These are phyloP conservation scores for Tachysurus fulvidraco DNA, from an alignment of 2,113 vertebrate species.

Conservation along the genomic window DNA sequence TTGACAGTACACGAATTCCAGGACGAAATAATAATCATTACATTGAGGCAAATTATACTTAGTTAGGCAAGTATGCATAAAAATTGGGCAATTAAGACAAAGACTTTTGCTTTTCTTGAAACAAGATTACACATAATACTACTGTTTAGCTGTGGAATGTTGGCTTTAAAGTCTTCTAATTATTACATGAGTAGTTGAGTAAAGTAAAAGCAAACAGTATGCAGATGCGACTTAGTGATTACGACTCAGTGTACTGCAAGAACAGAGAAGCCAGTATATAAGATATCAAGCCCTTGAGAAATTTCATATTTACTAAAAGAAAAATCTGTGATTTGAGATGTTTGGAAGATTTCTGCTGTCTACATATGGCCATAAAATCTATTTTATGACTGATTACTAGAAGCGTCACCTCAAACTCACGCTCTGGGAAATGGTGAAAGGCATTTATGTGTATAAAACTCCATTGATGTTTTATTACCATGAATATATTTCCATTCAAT, in stretches of 20 bases:
- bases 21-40: constrained; percentile 61
- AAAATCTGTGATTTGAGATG: constrained; percentile 12
- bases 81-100: constrained; percentile 59
- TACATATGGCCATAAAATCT: background rate
- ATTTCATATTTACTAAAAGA: background rate
- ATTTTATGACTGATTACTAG: background rate
- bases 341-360: constrained; percentile 10
- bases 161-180: background rate
- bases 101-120: constrained; percentile 50
- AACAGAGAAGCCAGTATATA: background rate
- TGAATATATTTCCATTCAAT: background rate
- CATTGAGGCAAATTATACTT: background rate
- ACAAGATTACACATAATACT: background rate
- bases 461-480: background rate
- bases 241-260: background rate
- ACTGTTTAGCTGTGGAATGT: background rate
- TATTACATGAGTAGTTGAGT: background rate
- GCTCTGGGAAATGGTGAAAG: background rate
- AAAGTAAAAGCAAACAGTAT: background rate
- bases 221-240: background rate
- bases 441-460: background rate
- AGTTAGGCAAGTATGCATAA: background rate
- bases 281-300: background rate
- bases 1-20: constrained; percentile 58
- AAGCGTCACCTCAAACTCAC: background rate